Base-by-base conservation (phyloP, 2,888 invertebrate species). In the Caenorhabditis panamensis region DNA sequence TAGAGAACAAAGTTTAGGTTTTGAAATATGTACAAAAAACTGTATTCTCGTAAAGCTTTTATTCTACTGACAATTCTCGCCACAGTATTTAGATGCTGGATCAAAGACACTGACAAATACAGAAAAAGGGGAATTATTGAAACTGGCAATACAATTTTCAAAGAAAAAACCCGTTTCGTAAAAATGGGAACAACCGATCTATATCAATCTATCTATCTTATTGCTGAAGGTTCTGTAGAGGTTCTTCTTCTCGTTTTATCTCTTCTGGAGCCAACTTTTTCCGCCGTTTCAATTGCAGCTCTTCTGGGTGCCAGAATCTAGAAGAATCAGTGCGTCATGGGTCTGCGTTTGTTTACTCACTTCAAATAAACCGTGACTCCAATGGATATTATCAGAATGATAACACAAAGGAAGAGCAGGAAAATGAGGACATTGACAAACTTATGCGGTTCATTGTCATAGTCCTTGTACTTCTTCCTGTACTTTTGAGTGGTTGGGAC, bases 401-500 rank as follows among this genome's bases (percentile, higher is more conserved):
- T 78, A 5, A 84, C 80, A 28, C 81, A 81, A 9, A 83, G 37
- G 58, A 84, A 83, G 13, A 84, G 73, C 16, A 83, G 62, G 72
- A 84, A 83, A 9, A 84, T 82, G 64, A 84, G 78, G 16, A 80
- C 80, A 36, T 83, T 84, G 36, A 84, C 79, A 22, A 84, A 77
- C 49, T 81, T 81, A 24, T 81, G 80, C 1, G 80, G 76, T 22
- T 71, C 75, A 41, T 81, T 59, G 16, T 76, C 76, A 41, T 71
- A 75, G 49, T 81, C 76, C 20, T 67, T 71, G 62, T 69, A 81
- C 54, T 76, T 81, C 44, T 62, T 66, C 9, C 76, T 66, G 28
- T 51, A 67, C 1, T 28, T 56, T 18, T 49, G 61, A 8, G 81
- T 69, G 1, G 78, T 68, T 28, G 59, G 24, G 2, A 20, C 8